Percentiles rank a stretch among this genome's conserved stretches.
These are phyloP conservation scores for Halictus quadricinctus DNA, from an alignment of 2,888 invertebrate species.

Conservation along the genomic window DNA sequence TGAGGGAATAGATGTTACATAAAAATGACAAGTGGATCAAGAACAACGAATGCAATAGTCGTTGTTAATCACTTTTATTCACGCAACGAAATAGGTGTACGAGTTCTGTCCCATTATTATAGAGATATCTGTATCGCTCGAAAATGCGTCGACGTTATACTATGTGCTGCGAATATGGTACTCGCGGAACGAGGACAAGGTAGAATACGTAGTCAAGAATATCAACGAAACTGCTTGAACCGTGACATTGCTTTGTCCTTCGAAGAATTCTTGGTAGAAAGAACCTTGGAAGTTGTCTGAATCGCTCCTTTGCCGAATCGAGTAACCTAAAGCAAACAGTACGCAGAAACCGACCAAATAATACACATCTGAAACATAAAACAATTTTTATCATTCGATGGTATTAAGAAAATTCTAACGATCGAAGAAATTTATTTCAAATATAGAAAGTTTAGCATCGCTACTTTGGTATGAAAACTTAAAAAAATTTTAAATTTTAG, in stretches of 20 bases:
- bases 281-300: background rate
- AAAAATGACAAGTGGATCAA: background rate
- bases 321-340: too few species aligned
- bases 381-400: too few species aligned
- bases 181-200: background rate
- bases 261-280: background rate
- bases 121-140: background rate
- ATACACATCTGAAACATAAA: too few species aligned
- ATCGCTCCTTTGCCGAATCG: background rate
- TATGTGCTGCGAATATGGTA: background rate
- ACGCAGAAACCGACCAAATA: too few species aligned
- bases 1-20: background rate
- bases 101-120: background rate
- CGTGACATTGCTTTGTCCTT: background rate
- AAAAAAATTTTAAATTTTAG: too few species aligned
- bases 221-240: background rate
- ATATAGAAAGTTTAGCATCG: too few species aligned
- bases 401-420: too few species aligned
- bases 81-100: background rate
- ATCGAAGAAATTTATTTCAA: too few species aligned
- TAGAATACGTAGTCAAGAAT: background rate
- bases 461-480: too few species aligned
- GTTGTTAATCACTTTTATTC: background rate
- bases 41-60: background rate
- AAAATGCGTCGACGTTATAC: background rate